A percentile compares a stretch with the other conserved stretches of the same genome.
Evolutionary conservation across 2,797 vertebrate species (phyloP).

Genomic region (Kryptolebias ocellatus): DNA sequence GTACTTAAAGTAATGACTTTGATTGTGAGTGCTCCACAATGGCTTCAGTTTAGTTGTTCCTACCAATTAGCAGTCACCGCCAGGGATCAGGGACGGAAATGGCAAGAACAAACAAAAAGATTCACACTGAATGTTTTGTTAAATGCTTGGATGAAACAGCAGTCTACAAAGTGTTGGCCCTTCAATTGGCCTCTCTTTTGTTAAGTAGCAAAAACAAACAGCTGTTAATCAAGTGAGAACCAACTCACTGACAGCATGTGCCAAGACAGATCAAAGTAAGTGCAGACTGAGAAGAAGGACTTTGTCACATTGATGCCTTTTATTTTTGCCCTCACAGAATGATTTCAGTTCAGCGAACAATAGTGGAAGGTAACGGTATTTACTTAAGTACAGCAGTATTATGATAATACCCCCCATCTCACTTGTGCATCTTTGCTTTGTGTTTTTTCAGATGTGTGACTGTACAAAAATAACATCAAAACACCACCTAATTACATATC

Average conservation of each 20-base stretch:
- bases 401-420: too few species aligned
- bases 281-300: neutral
- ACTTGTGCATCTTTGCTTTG: too few species aligned
- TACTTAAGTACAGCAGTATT: too few species aligned
- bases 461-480: too few species aligned
- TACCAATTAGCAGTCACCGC: neutral
- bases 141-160: neutral
- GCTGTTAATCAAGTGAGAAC: neutral
- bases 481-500: too few species aligned
- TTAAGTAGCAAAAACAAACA: neutral
- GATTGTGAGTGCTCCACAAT: slow-evolving; percentile 11
- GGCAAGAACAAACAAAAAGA: neutral
- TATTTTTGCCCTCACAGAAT: neutral
- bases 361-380: neutral
- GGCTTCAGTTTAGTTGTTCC: slow-evolving; percentile 13
- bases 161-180: neutral
- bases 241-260: neutral
- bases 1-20: slow-evolving; percentile 36
- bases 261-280: neutral
- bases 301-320: too few species aligned
- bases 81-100: neutral
- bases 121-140: neutral
- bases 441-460: too few species aligned
- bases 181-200: slow-evolving; percentile 1
- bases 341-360: neutral